Base-by-base conservation (phyloP, 2,888 invertebrate genomes). In the Pinctada fucata region DNA sequence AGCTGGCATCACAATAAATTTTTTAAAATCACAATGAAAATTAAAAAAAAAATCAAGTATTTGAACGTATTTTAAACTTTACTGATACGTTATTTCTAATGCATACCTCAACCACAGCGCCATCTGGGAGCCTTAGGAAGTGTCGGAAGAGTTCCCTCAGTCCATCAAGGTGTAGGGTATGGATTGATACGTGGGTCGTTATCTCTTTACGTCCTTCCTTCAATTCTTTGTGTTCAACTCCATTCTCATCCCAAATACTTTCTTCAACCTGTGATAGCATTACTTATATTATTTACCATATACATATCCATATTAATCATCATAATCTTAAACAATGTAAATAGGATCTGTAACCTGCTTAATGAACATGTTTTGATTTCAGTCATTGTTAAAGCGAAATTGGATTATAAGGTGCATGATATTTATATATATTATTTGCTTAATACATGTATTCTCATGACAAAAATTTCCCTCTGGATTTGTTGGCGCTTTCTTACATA, bases 171-270 rank as follows among this genome's bases (percentile, higher is more conserved):
- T 91, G 91, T 16, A 91, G 78, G 5, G 90, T 91, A 85, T 91
- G 91, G 52, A 92, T 87, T 10, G 92, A 89, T 3, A 92, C 88
- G 76, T 91, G 92, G 4, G 91, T 92, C 6, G 92, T 92, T 48
- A 91, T 86, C 85, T 92, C 91, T 72, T 79, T 83, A 67, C 71
- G 71, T 5, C 81, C 80, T 47, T 78, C 76, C 49, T 79, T 78
- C 4, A 74, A 76, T 68, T 85, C 86, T 16, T 83, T 73, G 8
- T 83, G 82, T 72, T 85, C 88, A 16, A 86, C 81, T 6, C 85
- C 88, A 49, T 83, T 84, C 78, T 89, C 90, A 80, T 89, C 88
- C 90, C 90, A 91, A 3, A 90, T 85, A 66, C 82, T 88, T 64
- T 90, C 90, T 70, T 89, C 89, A 63, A 89, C 85, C 88, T 91